Evolutionary conservation across 2,797 vertebrate species (phyloP), one percentile per base, ranked within the genome.

Genomic region (Gallirallus australis): DNA sequence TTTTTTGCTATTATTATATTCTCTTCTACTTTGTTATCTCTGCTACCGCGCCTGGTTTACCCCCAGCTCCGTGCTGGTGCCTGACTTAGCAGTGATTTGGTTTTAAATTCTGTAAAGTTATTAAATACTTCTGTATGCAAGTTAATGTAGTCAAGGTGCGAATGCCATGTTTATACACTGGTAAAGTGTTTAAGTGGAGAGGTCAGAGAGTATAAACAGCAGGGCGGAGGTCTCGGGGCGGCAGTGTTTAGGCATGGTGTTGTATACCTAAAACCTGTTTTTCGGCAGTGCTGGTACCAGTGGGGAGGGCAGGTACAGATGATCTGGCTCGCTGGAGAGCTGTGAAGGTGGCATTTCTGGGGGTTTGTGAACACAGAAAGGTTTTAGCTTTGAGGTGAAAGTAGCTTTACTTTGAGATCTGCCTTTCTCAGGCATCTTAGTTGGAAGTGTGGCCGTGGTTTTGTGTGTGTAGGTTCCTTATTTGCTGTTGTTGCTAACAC

Each of bases 361-460:
- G 33, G 28, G 28, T 39, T 40, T 4, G 1, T 20, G n/a, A 10
- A 0, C 48, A 14, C 40, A 19, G 64, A 14, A 21, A 5, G 39
- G 56, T 8, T 76, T 23, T 1, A 2, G 69, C 65, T 57, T 56
- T 3, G 40, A 25, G 21, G 16, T 2, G 37, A 35, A 45, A 57
- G 53, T 2, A 31, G 3, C 3, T 2, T 31, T 3, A 3, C 61
- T 47, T 4, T 68, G 54, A 63, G 72, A 71, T 24, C 48, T 59
- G 87, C 59, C 52, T 11, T 42, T 39, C 59, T 31, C 27, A 6
- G n/a, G 17, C 19, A 4, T 33, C 63, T 71, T 8, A 2, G 7
- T 40, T 31, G 56, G 19, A 7, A 4, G 53, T 33, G 37, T 16
- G 23, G 0, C 6, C 54, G 16, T 0, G 0, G 2, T 64, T 54